phyloP scores from a whole-genome alignment of 2,113 vertebrate genomes.

The Gracilinanus agilis region DNA sequence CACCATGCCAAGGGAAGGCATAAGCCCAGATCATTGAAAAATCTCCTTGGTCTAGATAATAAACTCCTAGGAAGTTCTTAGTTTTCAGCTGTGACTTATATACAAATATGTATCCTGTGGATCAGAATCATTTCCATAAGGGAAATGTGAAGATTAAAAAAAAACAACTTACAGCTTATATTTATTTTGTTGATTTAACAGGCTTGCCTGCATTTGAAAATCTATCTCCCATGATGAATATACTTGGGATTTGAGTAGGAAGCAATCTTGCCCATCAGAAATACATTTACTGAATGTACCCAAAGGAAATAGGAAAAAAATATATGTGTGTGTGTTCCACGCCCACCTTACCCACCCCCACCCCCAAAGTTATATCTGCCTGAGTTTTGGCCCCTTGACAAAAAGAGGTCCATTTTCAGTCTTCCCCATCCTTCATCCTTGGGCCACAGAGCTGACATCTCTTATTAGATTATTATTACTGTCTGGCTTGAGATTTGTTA shows the following conservation, averaged over 20 bases:
- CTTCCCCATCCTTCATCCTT: not conserved
- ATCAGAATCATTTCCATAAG: slow-evolving; percentile 43
- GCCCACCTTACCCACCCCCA: not conserved
- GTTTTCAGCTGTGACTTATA: not conserved
- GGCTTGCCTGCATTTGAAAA: not conserved
- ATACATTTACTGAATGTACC: not conserved
- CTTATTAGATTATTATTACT: slow-evolving; percentile 19
- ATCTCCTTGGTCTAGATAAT: slow-evolving; percentile 19
- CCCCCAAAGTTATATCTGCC: slow-evolving; percentile 11
- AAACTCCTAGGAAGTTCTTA: slow-evolving; percentile 57
- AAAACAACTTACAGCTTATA: not conserved
- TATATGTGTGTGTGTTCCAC: not conserved
- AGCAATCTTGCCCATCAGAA: not conserved
- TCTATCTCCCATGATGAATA: not conserved
- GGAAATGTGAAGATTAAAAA: slow-evolving; percentile 22
- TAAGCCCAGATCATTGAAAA: slow-evolving; percentile 55
- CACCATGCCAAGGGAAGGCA: slow-evolving; percentile 32
- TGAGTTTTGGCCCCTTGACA: slow-evolving; percentile 40
- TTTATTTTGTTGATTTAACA: not conserved
- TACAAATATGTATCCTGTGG: not conserved
- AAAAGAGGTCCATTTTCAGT: slow-evolving; percentile 14
- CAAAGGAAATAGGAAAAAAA: not conserved
- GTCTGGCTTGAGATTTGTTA: not conserved
- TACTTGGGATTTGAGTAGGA: not conserved
- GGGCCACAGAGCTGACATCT: not conserved